Conservation (phyloP, 1,140 invertebrate genomes). For the Papilio polyxenes region DNA sequence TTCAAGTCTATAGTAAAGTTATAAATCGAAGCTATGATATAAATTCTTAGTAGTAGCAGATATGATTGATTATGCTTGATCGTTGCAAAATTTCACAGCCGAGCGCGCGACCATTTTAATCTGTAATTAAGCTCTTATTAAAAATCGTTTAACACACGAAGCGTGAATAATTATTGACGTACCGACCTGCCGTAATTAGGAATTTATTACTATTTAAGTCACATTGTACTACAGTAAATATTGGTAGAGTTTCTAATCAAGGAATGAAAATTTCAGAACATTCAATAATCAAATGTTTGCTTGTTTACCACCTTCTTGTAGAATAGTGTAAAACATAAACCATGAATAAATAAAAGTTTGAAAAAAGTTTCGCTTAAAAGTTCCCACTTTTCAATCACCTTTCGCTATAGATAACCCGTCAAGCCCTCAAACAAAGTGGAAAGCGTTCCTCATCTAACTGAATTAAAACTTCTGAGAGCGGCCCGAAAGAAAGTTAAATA, state of each 20-base stretch:
- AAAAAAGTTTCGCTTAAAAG: background rate
- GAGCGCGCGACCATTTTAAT: conserved; percentile 7
- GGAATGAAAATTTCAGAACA: background rate
- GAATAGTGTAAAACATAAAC: background rate
- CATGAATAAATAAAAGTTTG: background rate
- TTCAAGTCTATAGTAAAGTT: background rate
- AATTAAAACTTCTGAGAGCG: conserved; percentile 56
- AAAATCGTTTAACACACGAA: conserved; percentile 3
- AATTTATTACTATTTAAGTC: background rate
- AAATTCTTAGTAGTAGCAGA: background rate
- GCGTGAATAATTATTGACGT: conserved; percentile 14
- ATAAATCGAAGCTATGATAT: background rate
- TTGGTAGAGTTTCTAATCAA: too few species aligned
- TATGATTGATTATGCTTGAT: conserved; percentile 13
- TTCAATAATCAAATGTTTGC: background rate
- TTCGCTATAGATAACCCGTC: conserved; percentile 36
- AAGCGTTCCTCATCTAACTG: conserved; percentile 46
- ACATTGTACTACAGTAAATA: background rate
- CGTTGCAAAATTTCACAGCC: conserved; percentile 4
- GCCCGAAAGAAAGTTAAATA: conserved; percentile 42
- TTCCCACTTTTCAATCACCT: conserved; percentile 19
- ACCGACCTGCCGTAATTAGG: background rate
- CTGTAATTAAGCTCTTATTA: conserved; percentile 14
- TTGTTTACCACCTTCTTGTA: background rate
- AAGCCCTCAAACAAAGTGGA: conserved; percentile 34